Percentiles rank a stretch among this genome's conserved stretches.
These are phyloP conservation scores for Drosophila mimetica DNA, from an alignment of 2,888 invertebrate species.

Conservation along the genomic window DNA sequence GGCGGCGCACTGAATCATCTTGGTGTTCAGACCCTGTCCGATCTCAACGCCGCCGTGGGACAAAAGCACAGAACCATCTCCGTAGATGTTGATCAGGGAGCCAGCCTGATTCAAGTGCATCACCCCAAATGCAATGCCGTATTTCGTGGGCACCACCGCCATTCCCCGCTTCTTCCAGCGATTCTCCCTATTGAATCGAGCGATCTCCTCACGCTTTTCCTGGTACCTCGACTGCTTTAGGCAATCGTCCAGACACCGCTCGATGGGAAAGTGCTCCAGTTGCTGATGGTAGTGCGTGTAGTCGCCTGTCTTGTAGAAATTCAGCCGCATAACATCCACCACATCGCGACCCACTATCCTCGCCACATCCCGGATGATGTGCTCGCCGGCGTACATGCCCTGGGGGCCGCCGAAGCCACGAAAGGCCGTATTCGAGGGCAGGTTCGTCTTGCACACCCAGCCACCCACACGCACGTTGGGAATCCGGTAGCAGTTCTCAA, in stretches of 20 bases:
- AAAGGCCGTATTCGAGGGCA: conserved; percentile 96
- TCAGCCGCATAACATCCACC: conserved; percentile 88
- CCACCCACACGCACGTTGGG: conserved; percentile 90
- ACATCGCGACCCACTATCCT: conserved; percentile 88
- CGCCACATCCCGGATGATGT: conserved; percentile 91
- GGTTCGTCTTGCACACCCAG: conserved; percentile 93
- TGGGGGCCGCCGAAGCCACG: conserved; percentile 96
- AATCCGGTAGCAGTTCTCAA: conserved; percentile 93
- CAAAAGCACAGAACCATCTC: conserved; percentile 94
- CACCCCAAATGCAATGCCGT: conserved; percentile 92
- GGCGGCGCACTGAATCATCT: conserved; percentile 96
- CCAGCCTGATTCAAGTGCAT: conserved; percentile 93
- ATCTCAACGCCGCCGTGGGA: conserved; percentile 98
- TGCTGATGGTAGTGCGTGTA: conserved; percentile 91
- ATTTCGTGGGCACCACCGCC: conserved; percentile 92
- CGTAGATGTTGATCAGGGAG: conserved; percentile 94
- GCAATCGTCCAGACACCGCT: conserved; percentile 92
- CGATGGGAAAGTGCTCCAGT: conserved; percentile 89
- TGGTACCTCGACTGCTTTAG: conserved; percentile 88
- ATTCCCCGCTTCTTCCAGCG: conserved; percentile 95
- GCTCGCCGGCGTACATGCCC: conserved; percentile 94
- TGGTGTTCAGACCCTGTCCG: conserved; percentile 98
- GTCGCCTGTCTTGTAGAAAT: conserved; percentile 92
- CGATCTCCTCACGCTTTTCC: conserved; percentile 86
- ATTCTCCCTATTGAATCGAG: conserved; percentile 90